phyloP scores from a whole-genome alignment of 2,888 invertebrate genomes.

The Xanthia icteritia region DNA sequence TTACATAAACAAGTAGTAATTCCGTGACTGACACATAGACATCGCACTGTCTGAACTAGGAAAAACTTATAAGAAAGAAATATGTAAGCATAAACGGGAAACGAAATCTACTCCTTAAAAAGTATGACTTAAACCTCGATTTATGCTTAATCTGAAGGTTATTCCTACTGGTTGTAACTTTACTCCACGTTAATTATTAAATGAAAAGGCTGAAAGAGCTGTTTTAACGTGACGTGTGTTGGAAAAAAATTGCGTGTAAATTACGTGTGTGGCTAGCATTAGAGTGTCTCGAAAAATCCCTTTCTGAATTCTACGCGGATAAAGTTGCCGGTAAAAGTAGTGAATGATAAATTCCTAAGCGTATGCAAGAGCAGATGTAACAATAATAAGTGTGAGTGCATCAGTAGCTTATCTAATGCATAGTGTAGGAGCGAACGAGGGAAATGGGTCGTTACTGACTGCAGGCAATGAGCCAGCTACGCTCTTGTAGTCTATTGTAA shows the following conservation, averaged over 20 bases:
- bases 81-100: not conserved
- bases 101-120: no score
- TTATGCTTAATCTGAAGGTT: not conserved
- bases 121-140: no score
- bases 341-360: conserved; percentile 7
- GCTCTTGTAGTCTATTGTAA: conserved; percentile 46
- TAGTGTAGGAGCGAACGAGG: conserved; percentile 51
- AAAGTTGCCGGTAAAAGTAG: not conserved
- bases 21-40: not conserved
- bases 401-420: conserved; percentile 47
- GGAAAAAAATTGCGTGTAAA: no score
- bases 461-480: conserved; percentile 57
- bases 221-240: no score
- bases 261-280: no score
- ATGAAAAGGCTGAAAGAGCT: no score
- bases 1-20: no score
- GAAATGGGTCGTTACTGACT: conserved; percentile 56
- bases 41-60: not conserved
- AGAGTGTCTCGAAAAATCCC: not conserved
- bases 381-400: conserved; percentile 44
- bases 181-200: no score
- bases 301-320: no score
- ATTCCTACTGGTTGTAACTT: not conserved
- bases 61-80: not conserved
- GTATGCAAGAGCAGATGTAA: conserved; percentile 23